Base-by-base conservation (phyloP, 2,888 invertebrate genomes). In the Arrhopalites spinosus region DNA sequence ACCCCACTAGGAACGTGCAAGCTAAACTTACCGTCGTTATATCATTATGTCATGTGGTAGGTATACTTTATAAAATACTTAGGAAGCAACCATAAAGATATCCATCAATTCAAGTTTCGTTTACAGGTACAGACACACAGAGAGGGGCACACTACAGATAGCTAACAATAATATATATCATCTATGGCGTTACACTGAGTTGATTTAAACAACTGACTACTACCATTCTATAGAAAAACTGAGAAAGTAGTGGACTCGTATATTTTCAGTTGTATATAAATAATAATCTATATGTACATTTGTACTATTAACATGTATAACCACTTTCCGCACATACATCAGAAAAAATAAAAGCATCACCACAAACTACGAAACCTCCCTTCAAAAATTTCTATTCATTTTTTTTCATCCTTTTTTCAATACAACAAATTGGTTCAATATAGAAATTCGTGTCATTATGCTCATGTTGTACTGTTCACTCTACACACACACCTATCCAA, bases 331-430 rank as follows among this genome's bases (percentile, higher is more conserved):
- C 17, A n/a, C 50, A 59, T 11, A 25, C 59, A n/a, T n/a, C n/a
- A n/a, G n/a, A n/a, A n/a, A n/a, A 59, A 59, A 59, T 25, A 53
- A 53, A 53, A 8, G n/a, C 53, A n/a, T 25, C 7, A 7, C 23
- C 23, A 59, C 11, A 23, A 50, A 50, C n/a, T 5, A 50, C 3
- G n/a, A 15, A 59, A 5, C 11, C 13, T 25, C 59, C 27, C 59
- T 68, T 30, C 36, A 45, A 68, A 68, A 74, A 67, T 56, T 70
- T 67, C 36, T 74, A 56, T 74, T 56, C 67, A 61, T 61, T 45
- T 53, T 68, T 11, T 59, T 61, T 61, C n/a, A n/a, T n/a, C 25
- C 43, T 15, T 29, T 29, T 56, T 71, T 71, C 50, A 68, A 27
- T 29, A n/a, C 59, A 59, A 71, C 53, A 71, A 71, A 71, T 71